Evolutionary conservation across 2,113 vertebrate species (phyloP).

Genomic region (Neogobius melanostomus): DNA sequence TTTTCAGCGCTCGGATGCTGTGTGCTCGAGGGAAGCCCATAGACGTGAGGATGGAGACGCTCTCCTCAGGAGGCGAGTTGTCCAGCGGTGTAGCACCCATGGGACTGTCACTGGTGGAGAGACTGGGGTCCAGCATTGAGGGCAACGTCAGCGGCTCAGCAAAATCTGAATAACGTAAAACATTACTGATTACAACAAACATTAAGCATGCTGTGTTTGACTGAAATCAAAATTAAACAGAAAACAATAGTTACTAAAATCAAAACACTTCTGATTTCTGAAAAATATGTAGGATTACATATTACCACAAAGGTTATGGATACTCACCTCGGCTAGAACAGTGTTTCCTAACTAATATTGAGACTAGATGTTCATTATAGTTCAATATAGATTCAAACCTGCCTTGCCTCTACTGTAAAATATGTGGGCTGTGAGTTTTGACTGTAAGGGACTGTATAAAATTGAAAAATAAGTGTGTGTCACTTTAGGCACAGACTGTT

Average conservation of each 20-base stretch:
- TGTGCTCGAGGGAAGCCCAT: constrained; percentile 95
- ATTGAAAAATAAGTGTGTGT: background rate
- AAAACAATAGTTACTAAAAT: no score
- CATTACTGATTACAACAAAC: background rate
- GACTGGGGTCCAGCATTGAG: constrained; percentile 79
- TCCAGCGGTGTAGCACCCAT: constrained; percentile 70
- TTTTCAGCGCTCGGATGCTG: constrained; percentile 85
- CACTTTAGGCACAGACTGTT: background rate
- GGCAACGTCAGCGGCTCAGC: constrained; percentile 87
- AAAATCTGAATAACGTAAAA: constrained; percentile 80
- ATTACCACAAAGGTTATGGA: background rate
- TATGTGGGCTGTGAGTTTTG: background rate
- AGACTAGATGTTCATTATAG: no score
- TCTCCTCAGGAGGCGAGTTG: constrained; percentile 93
- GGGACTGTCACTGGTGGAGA: constrained; percentile 73
- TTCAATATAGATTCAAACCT: no score
- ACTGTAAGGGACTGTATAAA: background rate
- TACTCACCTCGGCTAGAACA: no score
- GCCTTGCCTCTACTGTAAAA: no score
- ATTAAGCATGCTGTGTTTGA: background rate
- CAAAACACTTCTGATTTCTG: no score
- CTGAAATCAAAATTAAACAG: no score
- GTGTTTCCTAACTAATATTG: no score
- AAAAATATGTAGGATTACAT: no score
- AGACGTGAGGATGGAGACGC: constrained; percentile 89